Evolutionary conservation across 2,797 vertebrate species (phyloP).

Genomic region (Sphenodon punctatus): DNA sequence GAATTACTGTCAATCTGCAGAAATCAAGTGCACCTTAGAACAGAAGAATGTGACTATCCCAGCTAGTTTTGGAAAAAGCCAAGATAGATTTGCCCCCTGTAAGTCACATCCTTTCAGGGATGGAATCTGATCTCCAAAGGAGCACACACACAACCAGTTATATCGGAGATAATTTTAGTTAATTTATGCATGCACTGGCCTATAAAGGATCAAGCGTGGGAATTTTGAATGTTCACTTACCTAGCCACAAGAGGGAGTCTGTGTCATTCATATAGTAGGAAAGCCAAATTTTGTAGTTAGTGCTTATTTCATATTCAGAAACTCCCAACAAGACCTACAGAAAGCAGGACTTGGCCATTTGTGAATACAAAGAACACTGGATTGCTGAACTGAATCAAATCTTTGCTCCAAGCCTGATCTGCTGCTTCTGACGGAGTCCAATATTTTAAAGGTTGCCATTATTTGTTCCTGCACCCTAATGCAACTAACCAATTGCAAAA

Average conservation of each 20-base stretch:
- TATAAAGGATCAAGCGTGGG: neutral
- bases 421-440: neutral
- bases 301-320: neutral
- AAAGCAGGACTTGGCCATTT: neutral
- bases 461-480: neutral
- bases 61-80: too few species aligned
- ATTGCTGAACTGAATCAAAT: neutral
- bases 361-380: neutral
- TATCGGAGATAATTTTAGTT: rapidly evolving
- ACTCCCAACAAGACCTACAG: neutral
- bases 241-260: constrained; percentile 40
- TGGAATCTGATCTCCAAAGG: too few species aligned
- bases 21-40: too few species aligned
- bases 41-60: too few species aligned
- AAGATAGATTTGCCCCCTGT: too few species aligned
- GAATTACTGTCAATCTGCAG: too few species aligned
- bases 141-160: too few species aligned
- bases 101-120: too few species aligned
- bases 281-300: rapidly evolving
- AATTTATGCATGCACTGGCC: rapidly evolving
- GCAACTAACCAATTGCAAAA: too few species aligned
- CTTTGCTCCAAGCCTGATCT: neutral
- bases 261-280: rapidly evolving
- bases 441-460: neutral
- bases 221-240: rapidly evolving